Evolutionary conservation across 2,113 vertebrate species (phyloP).

Genomic region (Onychorhynchus coronatus): DNA sequence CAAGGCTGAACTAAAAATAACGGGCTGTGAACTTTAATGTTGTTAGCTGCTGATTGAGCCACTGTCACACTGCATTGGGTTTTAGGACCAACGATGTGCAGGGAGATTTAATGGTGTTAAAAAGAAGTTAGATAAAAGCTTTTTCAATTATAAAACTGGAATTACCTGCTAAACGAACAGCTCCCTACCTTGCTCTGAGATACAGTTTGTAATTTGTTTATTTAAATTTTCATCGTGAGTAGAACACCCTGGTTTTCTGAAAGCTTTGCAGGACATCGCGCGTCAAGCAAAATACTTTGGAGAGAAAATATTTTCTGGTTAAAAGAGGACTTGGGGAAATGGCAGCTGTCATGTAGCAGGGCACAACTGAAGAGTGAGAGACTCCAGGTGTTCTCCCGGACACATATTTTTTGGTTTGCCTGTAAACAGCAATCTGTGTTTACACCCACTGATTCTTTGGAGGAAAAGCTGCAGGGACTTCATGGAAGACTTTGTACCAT

Average conservation of each 20-base stretch:
- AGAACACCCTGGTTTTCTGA: background rate
- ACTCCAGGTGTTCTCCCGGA: constrained; percentile 19
- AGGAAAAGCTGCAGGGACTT: constrained; percentile 3
- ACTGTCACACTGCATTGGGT: constrained; percentile 20
- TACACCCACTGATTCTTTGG: background rate
- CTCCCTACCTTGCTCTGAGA: background rate
- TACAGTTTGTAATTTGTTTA: background rate
- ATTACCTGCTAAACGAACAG: background rate
- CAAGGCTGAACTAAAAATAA: constrained; percentile 62
- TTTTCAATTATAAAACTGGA: background rate
- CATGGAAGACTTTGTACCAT: background rate
- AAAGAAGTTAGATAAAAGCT: background rate
- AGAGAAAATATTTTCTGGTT: background rate
- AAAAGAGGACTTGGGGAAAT: background rate
- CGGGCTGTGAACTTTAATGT: background rate
- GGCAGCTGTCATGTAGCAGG: background rate
- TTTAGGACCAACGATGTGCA: constrained; percentile 27
- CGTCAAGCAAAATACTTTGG: background rate
- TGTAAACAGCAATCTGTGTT: constrained; percentile 9
- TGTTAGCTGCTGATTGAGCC: constrained; percentile 43
- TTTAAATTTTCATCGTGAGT: background rate
- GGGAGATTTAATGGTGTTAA: background rate
- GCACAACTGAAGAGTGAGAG: background rate
- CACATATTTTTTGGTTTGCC: background rate
- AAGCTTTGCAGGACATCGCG: background rate